Percentiles rank a stretch among this genome's conserved stretches.
phyloP scores from a whole-genome alignment of 2,888 invertebrate genomes.

The Troides oblongomaculatus region DNA sequence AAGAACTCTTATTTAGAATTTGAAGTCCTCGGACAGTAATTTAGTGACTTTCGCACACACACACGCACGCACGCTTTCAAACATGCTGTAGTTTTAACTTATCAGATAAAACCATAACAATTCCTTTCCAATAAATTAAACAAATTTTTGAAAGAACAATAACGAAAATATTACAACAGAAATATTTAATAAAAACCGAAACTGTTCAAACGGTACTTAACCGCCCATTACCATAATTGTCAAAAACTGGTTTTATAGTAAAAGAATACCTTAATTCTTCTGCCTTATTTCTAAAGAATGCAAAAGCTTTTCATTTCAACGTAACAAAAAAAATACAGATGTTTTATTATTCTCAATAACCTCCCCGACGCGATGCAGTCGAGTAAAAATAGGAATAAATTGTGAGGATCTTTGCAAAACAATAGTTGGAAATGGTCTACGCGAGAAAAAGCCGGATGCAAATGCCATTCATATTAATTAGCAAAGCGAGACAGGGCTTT shows the following conservation, averaged over 20 bases:
- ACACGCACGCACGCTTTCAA: too few species aligned
- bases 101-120: too few species aligned
- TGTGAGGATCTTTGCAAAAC: slow-evolving; percentile 78
- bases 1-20: too few species aligned
- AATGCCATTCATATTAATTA: slow-evolving; percentile 81
- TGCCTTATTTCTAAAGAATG: slow-evolving; percentile 39
- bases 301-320: slow-evolving; percentile 59
- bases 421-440: slow-evolving; percentile 78
- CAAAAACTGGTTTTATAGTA: neutral
- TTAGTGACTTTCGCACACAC: too few species aligned
- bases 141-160: neutral
- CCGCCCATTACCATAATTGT: neutral
- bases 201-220: neutral
- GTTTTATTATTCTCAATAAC: slow-evolving; percentile 70
- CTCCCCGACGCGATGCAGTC: slow-evolving; percentile 60
- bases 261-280: slow-evolving; percentile 38
- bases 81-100: too few species aligned
- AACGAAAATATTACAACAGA: neutral
- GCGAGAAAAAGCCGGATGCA: slow-evolving; percentile 80
- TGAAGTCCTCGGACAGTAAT: too few species aligned
- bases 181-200: neutral
- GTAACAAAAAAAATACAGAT: slow-evolving; percentile 55
- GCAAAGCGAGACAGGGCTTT: slow-evolving; percentile 80
- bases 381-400: slow-evolving; percentile 76
- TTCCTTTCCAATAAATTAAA: neutral